Conservation (phyloP, 1,140 invertebrate species). For the Pachyrhynchus sulphureomaculatus region DNA sequence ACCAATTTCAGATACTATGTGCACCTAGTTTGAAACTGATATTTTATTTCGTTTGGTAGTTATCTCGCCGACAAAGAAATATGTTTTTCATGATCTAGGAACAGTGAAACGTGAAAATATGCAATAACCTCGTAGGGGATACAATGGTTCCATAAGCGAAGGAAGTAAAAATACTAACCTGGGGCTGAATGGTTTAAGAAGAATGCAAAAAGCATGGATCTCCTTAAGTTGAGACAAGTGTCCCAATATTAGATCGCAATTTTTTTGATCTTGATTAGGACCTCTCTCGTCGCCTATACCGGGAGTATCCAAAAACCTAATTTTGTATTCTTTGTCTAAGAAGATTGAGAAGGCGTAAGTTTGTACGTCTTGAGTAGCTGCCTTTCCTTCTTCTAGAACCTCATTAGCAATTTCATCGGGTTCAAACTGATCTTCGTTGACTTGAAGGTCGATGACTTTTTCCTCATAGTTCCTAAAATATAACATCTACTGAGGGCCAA, state of each 20-base stretch:
- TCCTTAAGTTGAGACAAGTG: conserved; percentile 32
- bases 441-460: not conserved
- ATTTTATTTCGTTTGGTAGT: too few relatives aligned
- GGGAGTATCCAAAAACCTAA: conserved; percentile 41
- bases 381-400: conserved; percentile 23
- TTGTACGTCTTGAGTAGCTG: conserved; percentile 39
- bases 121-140: too few relatives aligned
- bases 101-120: too few relatives aligned
- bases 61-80: too few relatives aligned
- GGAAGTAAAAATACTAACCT: too few relatives aligned
- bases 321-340: conserved; percentile 21
- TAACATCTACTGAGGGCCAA: not conserved
- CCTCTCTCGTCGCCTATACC: conserved; percentile 39
- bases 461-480: not conserved
- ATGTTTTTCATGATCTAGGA: too few relatives aligned
- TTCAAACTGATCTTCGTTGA: not conserved
- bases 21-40: too few relatives aligned
- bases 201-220: conserved; percentile 39
- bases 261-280: conserved; percentile 36
- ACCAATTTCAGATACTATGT: too few relatives aligned
- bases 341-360: conserved; percentile 37
- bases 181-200: conserved; percentile 23
- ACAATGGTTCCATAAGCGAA: too few relatives aligned
- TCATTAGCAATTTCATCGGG: too few relatives aligned
- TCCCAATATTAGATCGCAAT: conserved; percentile 39